Evolutionary conservation across 2,113 vertebrate species (phyloP).

Genomic region (Ramphastos sulfuratus): DNA sequence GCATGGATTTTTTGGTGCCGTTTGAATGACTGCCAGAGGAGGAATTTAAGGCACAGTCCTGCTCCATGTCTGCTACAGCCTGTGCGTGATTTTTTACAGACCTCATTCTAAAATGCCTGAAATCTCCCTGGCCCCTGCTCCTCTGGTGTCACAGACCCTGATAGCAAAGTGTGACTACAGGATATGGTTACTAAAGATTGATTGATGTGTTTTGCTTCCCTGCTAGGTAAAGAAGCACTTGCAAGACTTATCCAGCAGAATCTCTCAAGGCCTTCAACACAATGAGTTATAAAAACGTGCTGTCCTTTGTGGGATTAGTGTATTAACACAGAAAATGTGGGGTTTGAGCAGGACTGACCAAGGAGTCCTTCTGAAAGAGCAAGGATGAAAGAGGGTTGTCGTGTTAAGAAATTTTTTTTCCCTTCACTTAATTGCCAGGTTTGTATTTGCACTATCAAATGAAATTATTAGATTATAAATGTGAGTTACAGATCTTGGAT

Average conservation of each 20-base stretch:
- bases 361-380: background rate
- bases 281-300: slow-evolving; percentile 86
- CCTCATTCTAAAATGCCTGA: background rate
- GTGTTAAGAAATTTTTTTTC: background rate
- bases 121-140: background rate
- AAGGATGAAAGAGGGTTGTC: background rate
- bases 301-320: background rate
- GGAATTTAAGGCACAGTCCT: background rate
- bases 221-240: slow-evolving; percentile 94
- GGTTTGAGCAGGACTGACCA: background rate
- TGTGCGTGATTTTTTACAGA: background rate
- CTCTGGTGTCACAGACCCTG: background rate
- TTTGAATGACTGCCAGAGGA: background rate
- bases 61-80: background rate
- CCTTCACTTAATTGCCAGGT: background rate
- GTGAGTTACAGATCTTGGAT: background rate
- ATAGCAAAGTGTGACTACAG: background rate
- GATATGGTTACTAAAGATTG: background rate
- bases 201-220: background rate
- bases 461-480: background rate
- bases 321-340: background rate
- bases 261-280: slow-evolving; percentile 89
- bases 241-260: slow-evolving; percentile 89
- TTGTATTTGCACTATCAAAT: slow-evolving; percentile 23
- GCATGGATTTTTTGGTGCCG: background rate